Percentiles rank a stretch among this genome's conserved stretches.
phyloP scores from a whole-genome alignment of 2,888 invertebrate species.

The Alcis repandata region DNA sequence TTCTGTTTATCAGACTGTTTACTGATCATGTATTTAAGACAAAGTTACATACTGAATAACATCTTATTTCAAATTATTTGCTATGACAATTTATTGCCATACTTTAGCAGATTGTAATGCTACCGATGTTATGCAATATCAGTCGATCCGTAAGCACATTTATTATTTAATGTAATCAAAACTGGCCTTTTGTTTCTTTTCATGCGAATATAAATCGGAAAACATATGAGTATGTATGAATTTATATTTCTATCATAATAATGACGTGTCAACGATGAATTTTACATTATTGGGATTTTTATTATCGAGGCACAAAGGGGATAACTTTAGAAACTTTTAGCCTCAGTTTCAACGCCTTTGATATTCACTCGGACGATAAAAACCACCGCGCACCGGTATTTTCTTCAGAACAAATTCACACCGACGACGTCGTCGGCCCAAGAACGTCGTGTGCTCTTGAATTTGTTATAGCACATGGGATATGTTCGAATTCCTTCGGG shows the following conservation, averaged over 20 bases:
- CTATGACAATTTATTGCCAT: constrained; percentile 12
- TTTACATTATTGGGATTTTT: constrained; percentile 15
- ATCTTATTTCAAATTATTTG: neutral
- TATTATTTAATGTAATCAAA: neutral
- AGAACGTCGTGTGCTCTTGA: neutral
- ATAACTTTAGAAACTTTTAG: constrained; percentile 19
- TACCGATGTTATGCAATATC: neutral
- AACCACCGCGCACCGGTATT: neutral
- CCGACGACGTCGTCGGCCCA: too few species aligned
- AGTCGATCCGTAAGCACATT: neutral
- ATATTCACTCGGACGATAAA: neutral
- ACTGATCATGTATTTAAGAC: too few species aligned
- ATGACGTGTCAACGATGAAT: constrained; percentile 16
- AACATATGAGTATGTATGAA: constrained; percentile 11
- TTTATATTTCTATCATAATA: constrained; percentile 5
- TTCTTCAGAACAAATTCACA: neutral
- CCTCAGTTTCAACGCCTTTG: constrained; percentile 10
- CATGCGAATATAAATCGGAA: neutral
- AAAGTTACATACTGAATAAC: neutral
- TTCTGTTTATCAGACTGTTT: neutral
- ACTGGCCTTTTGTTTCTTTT: neutral
- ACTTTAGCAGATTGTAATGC: neutral
- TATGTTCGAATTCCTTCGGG: too few species aligned
- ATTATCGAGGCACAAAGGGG: constrained; percentile 28
- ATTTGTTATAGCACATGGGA: too few species aligned